Base-by-base conservation (phyloP, 2,797 vertebrate species). In the Lutjanus argentimaculatus region DNA sequence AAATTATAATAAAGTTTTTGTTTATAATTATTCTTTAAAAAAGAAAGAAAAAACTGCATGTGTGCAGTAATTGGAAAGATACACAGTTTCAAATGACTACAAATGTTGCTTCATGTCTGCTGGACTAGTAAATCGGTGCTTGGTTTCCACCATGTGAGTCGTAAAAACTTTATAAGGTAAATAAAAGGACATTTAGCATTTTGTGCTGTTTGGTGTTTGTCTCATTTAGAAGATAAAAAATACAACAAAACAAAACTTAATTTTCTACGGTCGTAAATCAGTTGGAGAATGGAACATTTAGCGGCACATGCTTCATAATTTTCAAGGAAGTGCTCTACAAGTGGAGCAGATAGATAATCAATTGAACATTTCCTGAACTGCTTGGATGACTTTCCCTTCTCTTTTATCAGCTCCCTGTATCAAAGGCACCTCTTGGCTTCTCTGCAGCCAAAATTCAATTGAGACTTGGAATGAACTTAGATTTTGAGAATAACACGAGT, bases 321-420 rank as follows among this genome's bases (percentile, higher is more conserved):
- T 65, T 68, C 3, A 15, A 59, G 66, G 72, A 80, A 80, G 43
- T 77, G 30, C 53, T 15, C 30, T 17, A 74, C 30, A 77, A 73
- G 42, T 78, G 30, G 52, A 77, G 36, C 55, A 25, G 14, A 77
- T 10, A 49, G 43, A 84, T 75, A 49, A 67, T 82, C 53, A 59
- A 25, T 75, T 77, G 55, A 75, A 77, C 62, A 80, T 84, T 81
- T 91, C 72, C 84, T 85, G 55, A 2, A 17, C 45, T 46, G 30
- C 19, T 58, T 57, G 6, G 30, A 9, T 15, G 52, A 45, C 9
- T 10, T 76, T 36, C 66, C 2, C 25, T 22, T 8, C 9, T 15
- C 43, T 63, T 52, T 64, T 40, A 74, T 74, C 68, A 49, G 15
- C 48, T 17, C 66, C 22, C 9, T 80, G 30, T 65, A 55, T 64